These are phyloP conservation scores for Petrolisthes manimaculis DNA, from an alignment of 2,888 invertebrate genomes.

Conservation along the genomic window DNA sequence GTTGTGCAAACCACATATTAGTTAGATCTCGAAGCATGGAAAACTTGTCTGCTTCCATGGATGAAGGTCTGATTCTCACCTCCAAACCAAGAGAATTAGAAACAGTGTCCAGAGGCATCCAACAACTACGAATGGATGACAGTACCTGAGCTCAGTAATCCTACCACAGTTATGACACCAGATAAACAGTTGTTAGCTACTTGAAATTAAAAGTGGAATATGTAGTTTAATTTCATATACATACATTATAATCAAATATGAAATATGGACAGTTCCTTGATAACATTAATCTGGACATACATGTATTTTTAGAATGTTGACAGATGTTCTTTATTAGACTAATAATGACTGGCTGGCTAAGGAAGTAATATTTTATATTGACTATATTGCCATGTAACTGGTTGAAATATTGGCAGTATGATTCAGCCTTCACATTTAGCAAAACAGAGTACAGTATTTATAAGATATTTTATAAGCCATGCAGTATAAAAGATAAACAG, in stretches of 20 bases:
- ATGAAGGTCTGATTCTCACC: conserved; percentile 39
- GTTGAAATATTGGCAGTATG: too few species aligned
- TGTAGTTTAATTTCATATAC: neutral
- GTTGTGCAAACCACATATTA: conserved; percentile 29
- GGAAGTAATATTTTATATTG: too few species aligned
- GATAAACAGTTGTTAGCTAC: neutral
- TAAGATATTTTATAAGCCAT: too few species aligned
- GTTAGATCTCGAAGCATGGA: conserved; percentile 61
- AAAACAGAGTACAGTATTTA: too few species aligned
- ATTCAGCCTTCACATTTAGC: too few species aligned
- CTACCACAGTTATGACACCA: neutral
- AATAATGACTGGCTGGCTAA: too few species aligned
- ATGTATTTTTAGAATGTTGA: too few species aligned
- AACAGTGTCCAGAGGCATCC: conserved; percentile 58
- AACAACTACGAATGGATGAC: conserved; percentile 58
- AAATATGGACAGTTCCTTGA: conserved; percentile 13
- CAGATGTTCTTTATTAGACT: too few species aligned
- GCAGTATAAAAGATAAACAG: too few species aligned
- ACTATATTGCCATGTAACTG: too few species aligned
- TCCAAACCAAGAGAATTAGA: conserved; percentile 57
- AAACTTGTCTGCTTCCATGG: conserved; percentile 53
- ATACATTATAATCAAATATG: neutral
- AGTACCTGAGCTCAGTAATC: conserved; percentile 40
- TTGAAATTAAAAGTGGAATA: neutral
- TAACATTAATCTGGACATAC: too few species aligned